phyloP scores from a whole-genome alignment of 2,797 vertebrate species.

The Varecia variegata region DNA sequence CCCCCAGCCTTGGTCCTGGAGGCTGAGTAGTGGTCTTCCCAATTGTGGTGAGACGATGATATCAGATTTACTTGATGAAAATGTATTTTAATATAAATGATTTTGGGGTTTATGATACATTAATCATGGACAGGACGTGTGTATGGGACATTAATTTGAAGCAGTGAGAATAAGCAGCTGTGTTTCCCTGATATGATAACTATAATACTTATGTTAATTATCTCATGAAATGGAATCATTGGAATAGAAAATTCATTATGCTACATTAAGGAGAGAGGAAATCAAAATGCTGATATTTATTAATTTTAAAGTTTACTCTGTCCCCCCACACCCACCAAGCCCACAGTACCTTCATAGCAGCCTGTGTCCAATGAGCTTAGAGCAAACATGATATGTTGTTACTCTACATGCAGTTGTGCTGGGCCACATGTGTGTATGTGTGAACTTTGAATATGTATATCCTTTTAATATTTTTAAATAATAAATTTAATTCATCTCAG shows the following conservation, averaged over 20 bases:
- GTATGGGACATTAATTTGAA: conserved; percentile 82
- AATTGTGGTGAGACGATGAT: conserved; percentile 42
- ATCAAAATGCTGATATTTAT: conserved; percentile 73
- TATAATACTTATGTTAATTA: conserved; percentile 83
- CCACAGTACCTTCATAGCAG: conserved; percentile 8
- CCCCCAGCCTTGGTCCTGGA: neutral
- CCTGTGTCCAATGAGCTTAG: conserved; percentile 57
- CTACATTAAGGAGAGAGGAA: conserved; percentile 76
- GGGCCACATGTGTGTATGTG: neutral
- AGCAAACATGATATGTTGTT: neutral
- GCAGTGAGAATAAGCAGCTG: conserved; percentile 79
- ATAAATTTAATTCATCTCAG: neutral
- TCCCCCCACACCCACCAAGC: neutral
- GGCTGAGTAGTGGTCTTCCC: conserved; percentile 37
- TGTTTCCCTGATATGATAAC: conserved; percentile 75
- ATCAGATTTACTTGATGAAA: conserved; percentile 76
- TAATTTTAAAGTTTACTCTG: conserved; percentile 64
- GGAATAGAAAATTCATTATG: conserved; percentile 82
- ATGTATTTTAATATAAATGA: conserved; percentile 77
- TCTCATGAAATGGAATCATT: conserved; percentile 75
- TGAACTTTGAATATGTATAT: neutral
- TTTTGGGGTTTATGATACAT: conserved; percentile 80
- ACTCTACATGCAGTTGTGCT: neutral
- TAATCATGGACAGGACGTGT: conserved; percentile 76
- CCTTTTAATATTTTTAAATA: neutral